Base-by-base conservation (phyloP, 2,888 invertebrate genomes). In the Apomyelois bistriatella region DNA sequence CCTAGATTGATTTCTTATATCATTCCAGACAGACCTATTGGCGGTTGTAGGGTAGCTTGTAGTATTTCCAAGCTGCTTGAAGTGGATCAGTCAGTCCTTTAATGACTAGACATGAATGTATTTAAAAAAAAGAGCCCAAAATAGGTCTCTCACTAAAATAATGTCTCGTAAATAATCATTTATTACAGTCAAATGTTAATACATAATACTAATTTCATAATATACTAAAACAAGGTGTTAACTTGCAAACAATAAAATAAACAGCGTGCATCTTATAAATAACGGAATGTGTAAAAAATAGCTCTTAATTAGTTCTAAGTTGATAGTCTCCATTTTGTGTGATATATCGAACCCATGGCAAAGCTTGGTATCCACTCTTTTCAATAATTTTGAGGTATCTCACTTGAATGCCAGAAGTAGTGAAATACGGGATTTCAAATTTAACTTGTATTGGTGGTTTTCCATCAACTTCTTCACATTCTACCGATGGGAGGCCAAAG, bases 251-350 rank as follows among this genome's bases (percentile, higher is more conserved):
- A 67, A 68, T 70, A 70, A 70, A 64, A 61, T 70, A 64, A 68
- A 71, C 64, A 67, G 70, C 62, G 74, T 79, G 76, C 70, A 67
- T 63, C 65, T 66, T 73, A 74, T 62, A 61, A 67, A 65, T 65
- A 68, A 49, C 64, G 76, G 75, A 75, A 74, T 74, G 74, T 73
- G 62, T 43, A 49, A 40, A 58, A 54, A 49, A 36, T 52, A 51
- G n/a, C 17, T 56, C 72, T 91, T 91, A 97, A 87, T 97, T 97
- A 63, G 98, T 99, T 84, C 99, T 93, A 62, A 99, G 90, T 79
- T 99, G 99, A 81, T 99, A 99, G 83, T 99, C 99, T 50, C 99
- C 99, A 81, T 99, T 99, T 81, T 99, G 99, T 38, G 99, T 99
- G 61, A 99, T 99, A 80, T 99, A 99, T n/a, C 99, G 92, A 4